Base-by-base conservation (phyloP, 2,113 vertebrate species). In the Gavialis gangeticus region DNA sequence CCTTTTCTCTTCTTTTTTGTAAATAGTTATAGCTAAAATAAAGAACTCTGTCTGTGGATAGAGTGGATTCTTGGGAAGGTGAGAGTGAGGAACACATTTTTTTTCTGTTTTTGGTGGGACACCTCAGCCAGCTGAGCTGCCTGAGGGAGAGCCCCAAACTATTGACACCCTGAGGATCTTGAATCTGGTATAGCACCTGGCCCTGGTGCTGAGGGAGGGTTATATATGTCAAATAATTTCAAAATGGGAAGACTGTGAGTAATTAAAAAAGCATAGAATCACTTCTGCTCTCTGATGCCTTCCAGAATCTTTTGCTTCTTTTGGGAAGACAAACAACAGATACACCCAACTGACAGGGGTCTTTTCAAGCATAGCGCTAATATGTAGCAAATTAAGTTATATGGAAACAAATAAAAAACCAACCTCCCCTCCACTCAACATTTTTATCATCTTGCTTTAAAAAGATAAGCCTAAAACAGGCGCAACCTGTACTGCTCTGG, bases 291-390 rank as follows among this genome's bases (percentile, higher is more conserved):
- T 88, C 13, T 25, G 86, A n/a, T 12, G 79, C 69, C 9, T 64
- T 3, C 73, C 59, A 77, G 11, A 83, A 27, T 6, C 46, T 63
- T 63, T 63, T 80, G 9, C 84, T 87, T 75, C 6, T 80, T 90
- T 93, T 66, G 24, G 90, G 79, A 80, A 90, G 5, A 7, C 46
- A 55, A 79, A 9, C 19, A 89, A 89, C 46, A 2, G 13, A 71
- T 0, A 0, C 18, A 76, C 77, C 8, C 10, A 71, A 55, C 27
- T 71, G n/a, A 66, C 30, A 67, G 27, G 25, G 46, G n/a, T n/a
- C 22, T 58, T 82, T 55, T 25, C 8, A 86, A 84, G 63, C 37
- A 82, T 9, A 82, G 5, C 82, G 30, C 57, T 27, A 22, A 18
- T 63, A 69, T 86, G 19, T 12, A 87, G 75, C 0, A 75, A 87